These are phyloP conservation scores for Phalacrocorax brasilianus DNA, from an alignment of 2,113 vertebrate genomes.

Conservation along the genomic window DNA sequence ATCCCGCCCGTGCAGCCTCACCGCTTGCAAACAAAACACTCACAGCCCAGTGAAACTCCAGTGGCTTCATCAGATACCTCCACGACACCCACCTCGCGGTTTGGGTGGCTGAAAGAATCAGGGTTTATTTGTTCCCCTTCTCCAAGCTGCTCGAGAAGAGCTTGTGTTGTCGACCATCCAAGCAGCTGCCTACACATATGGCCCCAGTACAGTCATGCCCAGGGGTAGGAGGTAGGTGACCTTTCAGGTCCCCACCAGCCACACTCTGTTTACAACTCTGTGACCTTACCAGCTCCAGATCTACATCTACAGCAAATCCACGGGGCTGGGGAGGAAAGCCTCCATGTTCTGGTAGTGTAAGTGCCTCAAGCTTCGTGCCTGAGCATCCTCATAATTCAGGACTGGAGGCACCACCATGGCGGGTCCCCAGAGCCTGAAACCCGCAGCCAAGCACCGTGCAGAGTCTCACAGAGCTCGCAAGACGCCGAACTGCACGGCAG, in stretches of 20 bases:
- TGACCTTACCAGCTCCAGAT: constrained; percentile 40
- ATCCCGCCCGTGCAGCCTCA: neutral
- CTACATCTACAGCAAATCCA: neutral
- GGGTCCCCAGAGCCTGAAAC: neutral
- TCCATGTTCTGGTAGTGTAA: rapidly evolving
- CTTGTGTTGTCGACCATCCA: neutral
- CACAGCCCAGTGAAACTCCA: neutral
- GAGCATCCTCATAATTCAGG: neutral
- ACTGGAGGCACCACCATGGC: rapidly evolving
- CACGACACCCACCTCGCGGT: neutral
- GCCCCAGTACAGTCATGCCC: neutral
- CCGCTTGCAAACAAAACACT: neutral
- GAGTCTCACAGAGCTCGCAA: neutral
- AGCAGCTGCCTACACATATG: neutral
- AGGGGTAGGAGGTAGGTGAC: constrained; percentile 37
- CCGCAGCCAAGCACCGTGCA: rapidly evolving
- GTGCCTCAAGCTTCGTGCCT: rapidly evolving
- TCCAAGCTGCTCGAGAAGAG: neutral
- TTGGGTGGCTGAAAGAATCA: neutral
- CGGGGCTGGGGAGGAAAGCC: neutral
- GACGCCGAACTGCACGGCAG: rapidly evolving
- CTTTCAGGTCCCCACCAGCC: constrained; percentile 31
- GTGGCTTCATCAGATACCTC: neutral
- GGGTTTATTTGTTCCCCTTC: neutral
- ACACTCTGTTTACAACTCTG: neutral